phyloP scores from a whole-genome alignment of 2,113 vertebrate species.

The Xenopus laevis region DNA sequence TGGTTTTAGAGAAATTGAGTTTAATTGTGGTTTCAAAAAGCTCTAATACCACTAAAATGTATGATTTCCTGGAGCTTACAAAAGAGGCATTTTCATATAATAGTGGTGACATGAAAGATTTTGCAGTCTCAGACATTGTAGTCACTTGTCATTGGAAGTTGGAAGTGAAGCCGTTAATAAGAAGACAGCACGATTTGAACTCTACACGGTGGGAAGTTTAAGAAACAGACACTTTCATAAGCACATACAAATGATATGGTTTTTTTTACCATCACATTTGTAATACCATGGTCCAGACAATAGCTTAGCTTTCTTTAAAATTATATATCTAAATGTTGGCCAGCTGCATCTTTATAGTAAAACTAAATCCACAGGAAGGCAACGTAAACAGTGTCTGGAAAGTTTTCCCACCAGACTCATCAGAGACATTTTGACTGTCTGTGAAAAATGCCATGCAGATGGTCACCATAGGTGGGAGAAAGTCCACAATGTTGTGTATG shows the following conservation, averaged over 20 bases:
- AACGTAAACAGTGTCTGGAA: slow-evolving; percentile 11
- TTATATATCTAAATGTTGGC: slow-evolving; percentile 3
- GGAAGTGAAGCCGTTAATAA: neutral
- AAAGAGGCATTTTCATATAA: too few relatives aligned
- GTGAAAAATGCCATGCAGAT: slow-evolving; percentile 10
- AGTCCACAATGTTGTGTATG: neutral
- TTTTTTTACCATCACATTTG: neutral
- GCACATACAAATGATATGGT: neutral
- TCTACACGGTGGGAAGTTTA: neutral
- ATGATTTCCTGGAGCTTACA: too few relatives aligned
- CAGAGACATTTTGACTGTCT: slow-evolving; percentile 1
- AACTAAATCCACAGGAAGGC: slow-evolving; percentile 7
- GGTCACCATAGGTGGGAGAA: slow-evolving; percentile 15
- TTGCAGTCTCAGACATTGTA: too few relatives aligned
- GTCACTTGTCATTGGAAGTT: neutral
- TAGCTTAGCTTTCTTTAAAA: slow-evolving; percentile 5
- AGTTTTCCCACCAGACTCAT: neutral
- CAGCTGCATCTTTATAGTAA: slow-evolving; percentile 3
- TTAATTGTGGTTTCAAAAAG: too few relatives aligned
- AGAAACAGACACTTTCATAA: neutral
- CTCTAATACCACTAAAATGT: too few relatives aligned
- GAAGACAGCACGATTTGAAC: too few relatives aligned
- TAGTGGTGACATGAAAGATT: too few relatives aligned
- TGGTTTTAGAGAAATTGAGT: too few relatives aligned
- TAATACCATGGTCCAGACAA: slow-evolving; percentile 2